Evolutionary conservation across 2,113 vertebrate genomes (phyloP).

Genomic region (Pterocles burchelli): DNA sequence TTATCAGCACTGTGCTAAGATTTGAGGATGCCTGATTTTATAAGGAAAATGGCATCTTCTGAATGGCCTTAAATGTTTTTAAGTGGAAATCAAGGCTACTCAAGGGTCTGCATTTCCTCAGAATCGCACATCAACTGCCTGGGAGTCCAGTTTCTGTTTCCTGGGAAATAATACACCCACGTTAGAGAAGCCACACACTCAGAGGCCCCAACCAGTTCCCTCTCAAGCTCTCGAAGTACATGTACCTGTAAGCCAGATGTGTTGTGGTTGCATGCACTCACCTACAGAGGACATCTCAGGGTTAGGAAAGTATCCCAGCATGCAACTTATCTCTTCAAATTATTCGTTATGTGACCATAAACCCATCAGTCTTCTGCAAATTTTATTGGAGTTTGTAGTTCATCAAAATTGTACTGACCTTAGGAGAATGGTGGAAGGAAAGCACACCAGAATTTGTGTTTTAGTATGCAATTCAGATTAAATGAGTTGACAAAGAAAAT

Average conservation of each 20-base stretch:
- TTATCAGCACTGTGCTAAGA: not conserved
- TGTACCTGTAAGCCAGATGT: not conserved
- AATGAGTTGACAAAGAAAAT: not conserved
- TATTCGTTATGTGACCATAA: not conserved
- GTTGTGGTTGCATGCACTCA: not conserved
- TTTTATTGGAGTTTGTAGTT: not conserved
- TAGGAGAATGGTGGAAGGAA: not conserved
- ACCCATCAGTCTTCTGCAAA: not conserved
- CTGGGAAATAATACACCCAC: not conserved
- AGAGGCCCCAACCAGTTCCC: accelerated
- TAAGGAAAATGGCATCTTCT: not conserved
- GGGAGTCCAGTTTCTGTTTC: not conserved
- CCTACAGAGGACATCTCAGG: not conserved
- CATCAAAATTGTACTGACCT: not conserved
- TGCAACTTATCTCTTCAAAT: not conserved
- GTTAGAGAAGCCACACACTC: accelerated
- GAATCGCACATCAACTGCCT: not conserved
- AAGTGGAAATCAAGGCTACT: not conserved
- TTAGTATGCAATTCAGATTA: not conserved
- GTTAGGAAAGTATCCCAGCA: not conserved
- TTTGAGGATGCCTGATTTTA: not conserved
- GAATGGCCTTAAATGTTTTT: not conserved
- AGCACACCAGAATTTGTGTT: not conserved
- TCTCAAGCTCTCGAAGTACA: not conserved
- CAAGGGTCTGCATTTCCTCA: not conserved